Conservation (phyloP, 2,888 invertebrate genomes). For the Odontomyia ornata region DNA sequence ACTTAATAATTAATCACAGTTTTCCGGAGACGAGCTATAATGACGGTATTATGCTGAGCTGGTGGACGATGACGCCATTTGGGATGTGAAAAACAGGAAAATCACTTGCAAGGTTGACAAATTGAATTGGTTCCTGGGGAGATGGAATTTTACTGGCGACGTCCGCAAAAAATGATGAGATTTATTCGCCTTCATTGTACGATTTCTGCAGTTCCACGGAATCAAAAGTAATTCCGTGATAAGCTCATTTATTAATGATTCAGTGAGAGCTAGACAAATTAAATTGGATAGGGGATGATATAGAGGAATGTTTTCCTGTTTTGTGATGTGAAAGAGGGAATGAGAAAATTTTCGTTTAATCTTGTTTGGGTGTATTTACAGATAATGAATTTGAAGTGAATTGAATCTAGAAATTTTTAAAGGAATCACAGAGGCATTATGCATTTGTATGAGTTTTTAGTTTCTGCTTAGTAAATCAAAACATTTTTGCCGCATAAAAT, state of each 20-base stretch:
- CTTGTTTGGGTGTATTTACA: too few species aligned
- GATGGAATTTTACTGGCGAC: slow-evolving; percentile 1
- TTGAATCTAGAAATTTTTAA: too few species aligned
- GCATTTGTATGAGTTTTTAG: too few species aligned
- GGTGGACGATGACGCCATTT: not conserved
- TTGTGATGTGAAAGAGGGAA: too few species aligned
- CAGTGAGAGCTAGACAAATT: not conserved
- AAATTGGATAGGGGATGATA: not conserved
- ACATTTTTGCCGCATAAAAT: too few species aligned
- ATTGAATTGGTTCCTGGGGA: slow-evolving; percentile 31
- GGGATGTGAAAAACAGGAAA: slow-evolving; percentile 2
- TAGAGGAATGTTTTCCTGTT: too few species aligned
- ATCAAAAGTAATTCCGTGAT: slow-evolving; percentile 22
- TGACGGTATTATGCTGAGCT: not conserved
- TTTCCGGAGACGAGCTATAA: not conserved
- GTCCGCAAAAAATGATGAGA: not conserved
- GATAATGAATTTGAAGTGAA: too few species aligned
- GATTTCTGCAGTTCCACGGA: not conserved
- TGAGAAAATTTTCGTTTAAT: too few species aligned
- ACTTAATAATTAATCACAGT: slow-evolving; percentile 1
- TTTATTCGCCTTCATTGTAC: not conserved
- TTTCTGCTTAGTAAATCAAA: too few species aligned
- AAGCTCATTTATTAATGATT: slow-evolving; percentile 19
- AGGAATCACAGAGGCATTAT: too few species aligned
- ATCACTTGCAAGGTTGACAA: slow-evolving; percentile 39